These are phyloP conservation scores for Sweltsa coloradensis DNA, from an alignment of 1,140 invertebrate genomes.

Conservation along the genomic window DNA sequence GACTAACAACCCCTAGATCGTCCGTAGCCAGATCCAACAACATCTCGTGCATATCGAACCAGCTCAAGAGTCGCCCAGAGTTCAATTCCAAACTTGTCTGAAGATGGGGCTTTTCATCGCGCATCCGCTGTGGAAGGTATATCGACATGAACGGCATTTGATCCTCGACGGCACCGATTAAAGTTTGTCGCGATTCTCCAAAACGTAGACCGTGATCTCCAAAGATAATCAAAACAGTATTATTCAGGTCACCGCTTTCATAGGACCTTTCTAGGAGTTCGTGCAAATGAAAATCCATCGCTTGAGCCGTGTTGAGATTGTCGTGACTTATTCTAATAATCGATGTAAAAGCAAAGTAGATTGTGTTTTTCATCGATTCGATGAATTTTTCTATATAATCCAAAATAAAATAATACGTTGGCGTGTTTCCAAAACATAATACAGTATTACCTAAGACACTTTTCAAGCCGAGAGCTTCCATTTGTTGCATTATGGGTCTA, in stretches of 20 bases:
- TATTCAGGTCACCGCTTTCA: conserved; percentile 29
- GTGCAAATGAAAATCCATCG: conserved; percentile 33
- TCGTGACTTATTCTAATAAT: conserved; percentile 40
- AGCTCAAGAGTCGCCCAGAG: conserved; percentile 28
- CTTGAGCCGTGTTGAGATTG: conserved; percentile 33
- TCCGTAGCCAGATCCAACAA: conserved; percentile 23
- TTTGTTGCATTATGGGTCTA: no score
- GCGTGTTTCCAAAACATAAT: conserved; percentile 35
- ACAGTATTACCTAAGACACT: conserved; percentile 21
- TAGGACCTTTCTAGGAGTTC: conserved; percentile 27
- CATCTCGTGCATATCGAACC: conserved; percentile 33
- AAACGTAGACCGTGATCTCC: conserved; percentile 42
- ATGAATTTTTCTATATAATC: conserved; percentile 40
- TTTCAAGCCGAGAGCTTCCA: no score
- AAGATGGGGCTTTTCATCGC: conserved; percentile 26
- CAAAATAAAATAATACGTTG: conserved; percentile 37
- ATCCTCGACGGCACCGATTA: conserved; percentile 42
- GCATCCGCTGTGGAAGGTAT: conserved; percentile 33
- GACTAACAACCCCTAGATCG: conserved; percentile 6
- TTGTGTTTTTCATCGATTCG: conserved; percentile 27
- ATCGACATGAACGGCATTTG: conserved; percentile 40
- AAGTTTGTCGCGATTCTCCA: conserved; percentile 35
- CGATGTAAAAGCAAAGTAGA: conserved; percentile 38
- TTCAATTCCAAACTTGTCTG: conserved; percentile 31
- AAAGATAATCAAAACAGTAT: conserved; percentile 35